phyloP scores from a whole-genome alignment of 2,113 vertebrate species.

The Pleuronectes platessa region DNA sequence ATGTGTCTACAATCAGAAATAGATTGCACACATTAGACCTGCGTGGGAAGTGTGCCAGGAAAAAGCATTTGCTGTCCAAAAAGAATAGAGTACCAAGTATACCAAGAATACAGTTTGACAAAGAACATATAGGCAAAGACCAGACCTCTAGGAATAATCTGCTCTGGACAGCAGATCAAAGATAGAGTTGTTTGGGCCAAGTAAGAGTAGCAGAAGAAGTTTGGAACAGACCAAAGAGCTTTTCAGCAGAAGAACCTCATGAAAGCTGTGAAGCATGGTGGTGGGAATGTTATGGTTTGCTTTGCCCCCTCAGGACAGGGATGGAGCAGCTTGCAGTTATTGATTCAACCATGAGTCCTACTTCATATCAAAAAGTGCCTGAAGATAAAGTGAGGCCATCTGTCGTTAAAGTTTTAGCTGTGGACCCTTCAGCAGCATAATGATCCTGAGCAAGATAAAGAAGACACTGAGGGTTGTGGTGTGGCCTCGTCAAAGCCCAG shows the following conservation, averaged over 20 bases:
- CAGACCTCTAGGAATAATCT: neutral
- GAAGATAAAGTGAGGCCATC: neutral
- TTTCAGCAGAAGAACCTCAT: neutral
- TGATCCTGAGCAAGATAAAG: neutral
- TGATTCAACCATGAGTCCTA: neutral
- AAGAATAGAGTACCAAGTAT: too few relatives aligned
- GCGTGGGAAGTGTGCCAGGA: neutral
- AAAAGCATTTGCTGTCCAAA: neutral
- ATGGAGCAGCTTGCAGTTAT: neutral
- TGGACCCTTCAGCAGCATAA: neutral
- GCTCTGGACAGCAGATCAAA: neutral
- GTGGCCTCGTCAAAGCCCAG: neutral
- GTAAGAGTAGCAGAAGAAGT: neutral
- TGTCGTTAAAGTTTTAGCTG: neutral
- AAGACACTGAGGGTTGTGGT: neutral
- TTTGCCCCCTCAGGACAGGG: neutral
- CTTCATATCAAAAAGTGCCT: neutral
- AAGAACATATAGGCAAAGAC: neutral
- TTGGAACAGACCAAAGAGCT: neutral
- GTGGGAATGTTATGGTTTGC: neutral
- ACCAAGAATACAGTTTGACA: neutral
- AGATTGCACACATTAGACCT: neutral
- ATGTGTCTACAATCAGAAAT: neutral
- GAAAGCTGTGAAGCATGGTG: neutral
- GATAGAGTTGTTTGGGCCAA: neutral